A percentile compares a stretch with the other conserved stretches of the same genome.
Evolutionary conservation across 1,140 invertebrate species (phyloP).

Genomic region (Bicyclus anynana): DNA sequence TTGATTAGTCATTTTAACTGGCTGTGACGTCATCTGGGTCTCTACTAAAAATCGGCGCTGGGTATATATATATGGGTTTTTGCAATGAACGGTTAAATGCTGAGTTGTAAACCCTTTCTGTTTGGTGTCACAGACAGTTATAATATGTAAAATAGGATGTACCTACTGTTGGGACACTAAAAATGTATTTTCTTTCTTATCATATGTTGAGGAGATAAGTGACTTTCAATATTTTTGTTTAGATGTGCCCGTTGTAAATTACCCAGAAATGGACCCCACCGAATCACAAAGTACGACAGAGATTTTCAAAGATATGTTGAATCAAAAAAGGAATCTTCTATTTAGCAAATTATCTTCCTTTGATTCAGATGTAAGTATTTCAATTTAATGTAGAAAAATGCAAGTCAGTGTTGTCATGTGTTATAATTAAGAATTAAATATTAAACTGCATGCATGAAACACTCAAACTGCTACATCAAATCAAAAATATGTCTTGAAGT

Average conservation of each 20-base stretch:
- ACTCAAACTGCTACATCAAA: no score
- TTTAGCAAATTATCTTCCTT: constrained; percentile 92
- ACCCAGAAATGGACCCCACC: constrained; percentile 70
- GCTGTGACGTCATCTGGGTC: no score
- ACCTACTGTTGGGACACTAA: no score
- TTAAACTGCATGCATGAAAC: constrained; percentile 10
- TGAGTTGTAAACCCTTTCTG: no score
- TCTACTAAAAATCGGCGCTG: no score
- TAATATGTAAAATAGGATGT: no score
- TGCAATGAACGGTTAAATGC: no score
- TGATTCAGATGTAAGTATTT: constrained; percentile 88
- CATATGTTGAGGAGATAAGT: neutral
- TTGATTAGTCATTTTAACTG: no score
- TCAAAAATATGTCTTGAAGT: no score
- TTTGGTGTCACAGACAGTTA: no score
- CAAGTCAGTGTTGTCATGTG: constrained; percentile 15
- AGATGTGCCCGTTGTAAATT: constrained; percentile 69
- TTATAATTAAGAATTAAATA: constrained; percentile 4
- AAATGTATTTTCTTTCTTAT: no score
- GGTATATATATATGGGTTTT: no score
- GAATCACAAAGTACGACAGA: constrained; percentile 88
- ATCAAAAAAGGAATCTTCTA: constrained; percentile 90
- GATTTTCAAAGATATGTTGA: constrained; percentile 92
- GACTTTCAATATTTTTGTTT: constrained; percentile 6
- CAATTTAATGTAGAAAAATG: neutral